These are phyloP conservation scores for Acanthosepion lycidas DNA, from an alignment of 2,888 invertebrate species.

Conservation along the genomic window DNA sequence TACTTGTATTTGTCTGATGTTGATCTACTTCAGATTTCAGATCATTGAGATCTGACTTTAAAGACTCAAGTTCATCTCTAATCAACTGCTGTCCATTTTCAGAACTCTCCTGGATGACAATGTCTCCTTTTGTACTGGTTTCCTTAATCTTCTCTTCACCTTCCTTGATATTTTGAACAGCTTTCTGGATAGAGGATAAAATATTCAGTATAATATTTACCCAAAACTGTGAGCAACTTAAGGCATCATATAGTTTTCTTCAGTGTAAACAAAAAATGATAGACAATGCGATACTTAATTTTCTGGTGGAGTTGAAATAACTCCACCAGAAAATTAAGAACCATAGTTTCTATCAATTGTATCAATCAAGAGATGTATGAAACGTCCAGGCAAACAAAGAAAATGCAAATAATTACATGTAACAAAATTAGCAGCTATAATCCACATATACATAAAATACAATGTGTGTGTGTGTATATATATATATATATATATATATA, in stretches of 20 bases:
- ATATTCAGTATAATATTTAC: not conserved
- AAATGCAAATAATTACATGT: too few relatives aligned
- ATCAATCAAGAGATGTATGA: too few relatives aligned
- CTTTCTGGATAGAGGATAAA: conserved; percentile 77
- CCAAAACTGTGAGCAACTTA: not conserved
- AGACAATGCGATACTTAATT: not conserved
- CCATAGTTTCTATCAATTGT: too few relatives aligned
- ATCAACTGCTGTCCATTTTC: conserved; percentile 84
- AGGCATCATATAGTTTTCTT: not conserved
- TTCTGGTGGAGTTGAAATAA: too few relatives aligned
- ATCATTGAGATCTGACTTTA: conserved; percentile 65
- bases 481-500: too few relatives aligned
- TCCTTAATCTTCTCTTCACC: conserved; percentile 86
- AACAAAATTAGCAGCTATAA: too few relatives aligned
- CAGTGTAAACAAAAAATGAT: not conserved
- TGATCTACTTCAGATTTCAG: conserved; percentile 64
- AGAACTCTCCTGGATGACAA: conserved; percentile 81
- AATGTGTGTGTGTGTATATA: too few relatives aligned
- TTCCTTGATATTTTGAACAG: conserved; percentile 85
- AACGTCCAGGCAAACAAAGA: too few relatives aligned
- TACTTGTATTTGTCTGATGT: conserved; percentile 61
- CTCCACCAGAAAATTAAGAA: too few relatives aligned
- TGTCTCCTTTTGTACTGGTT: conserved; percentile 83
- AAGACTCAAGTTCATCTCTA: conserved; percentile 66
- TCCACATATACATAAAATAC: too few relatives aligned